Evolutionary conservation across 1,140 invertebrate species (phyloP), one percentile per base, ranked within the genome.

Genomic region (Nixonia krombeini): DNA sequence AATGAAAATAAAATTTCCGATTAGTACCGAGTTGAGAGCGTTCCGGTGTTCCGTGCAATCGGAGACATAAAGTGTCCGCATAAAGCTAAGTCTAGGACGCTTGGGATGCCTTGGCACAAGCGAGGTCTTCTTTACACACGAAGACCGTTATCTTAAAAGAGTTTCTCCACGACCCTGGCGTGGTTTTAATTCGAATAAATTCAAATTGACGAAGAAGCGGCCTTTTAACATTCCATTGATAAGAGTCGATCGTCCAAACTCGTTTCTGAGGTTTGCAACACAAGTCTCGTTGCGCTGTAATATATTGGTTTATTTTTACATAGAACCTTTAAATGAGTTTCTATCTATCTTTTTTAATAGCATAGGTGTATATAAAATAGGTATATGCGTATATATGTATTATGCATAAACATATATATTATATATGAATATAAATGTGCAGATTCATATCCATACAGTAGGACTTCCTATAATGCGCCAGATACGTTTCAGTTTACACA

Each of bases 161-260:
- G 75, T 73, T 70, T 71, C 61, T 58, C 49, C 44, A 58, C 74
- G 73, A 62, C 61, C 74, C 75, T 70, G 74, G 50, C 59, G 57
- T 61, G 72, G 74, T 78, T 80, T 80, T 84, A 84, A 84, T 84
- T 85, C 79, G 77, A 80, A 85, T 84, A 85, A 85, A 85, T 85
- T 78, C 78, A 63, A 81, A 62, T 81, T 82, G 81, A 83, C 75
- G 79, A 83, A 76, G 76, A 81, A 75, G 72, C 75, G 75, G 74
- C 81, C 81, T 84, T 82, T 85, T 85, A 85, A 85, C 80, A 85
- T 85, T 85, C 83, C 80, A 70, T 28, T 68, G 82, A 85, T 85
- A 85, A 85, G 64, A 25, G 38, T 12, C 37, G 16, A 18, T 29
- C 38, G 40, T 29, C 15, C 40, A 17, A 45, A 38, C 31, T 55